Base-by-base conservation (phyloP, 1,140 invertebrate species). In the Helicoverpa zea region DNA sequence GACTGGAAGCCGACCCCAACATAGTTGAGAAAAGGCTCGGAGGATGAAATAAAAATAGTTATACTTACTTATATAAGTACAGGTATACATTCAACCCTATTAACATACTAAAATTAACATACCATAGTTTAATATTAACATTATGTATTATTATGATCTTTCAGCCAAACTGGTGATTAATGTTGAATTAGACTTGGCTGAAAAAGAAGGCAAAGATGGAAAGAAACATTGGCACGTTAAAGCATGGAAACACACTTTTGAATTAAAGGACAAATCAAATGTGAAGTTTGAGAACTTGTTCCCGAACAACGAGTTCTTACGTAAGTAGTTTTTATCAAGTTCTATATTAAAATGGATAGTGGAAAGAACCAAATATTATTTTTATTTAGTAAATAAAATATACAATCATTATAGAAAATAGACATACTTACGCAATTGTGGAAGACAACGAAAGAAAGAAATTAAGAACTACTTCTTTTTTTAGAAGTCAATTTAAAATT, bases 211-310 rank as follows among this genome's bases (percentile, higher is more conserved):
- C 12, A 78, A 81, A 29, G 86, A 88, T 29, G 88, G 88, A 7
- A 84, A 86, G 64, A 76, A 81, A 2, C 82, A 87, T 47, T 88
- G 87, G 87, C 64, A 70, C 18, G 75, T 89, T 3, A 82, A 81
- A 18, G 83, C 85, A 11, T 83, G 51, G 30, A 74, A 58, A 18
- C 61, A 85, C 54, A 64, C 51, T 11, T 86, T 63, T 51, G 51
- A 70, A 5, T 29, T 81, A 23, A 82, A 82, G 43, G 86, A 66
- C 3, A 90, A 88, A 47, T 75, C 77, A 0, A 51, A 79, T 5
- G 87, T 93, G 23, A 74, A 89, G 14, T 88, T 95, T 11, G 90
- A 93, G 16, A 83, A 80, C 30, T 77, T 80, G 49, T 77, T 83
- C 23, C 79, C 64, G 1, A 66, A 74, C 7, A 80, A 83, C 2